Base-by-base conservation (phyloP, 2,797 vertebrate genomes). In the Darevskia mixta region DNA sequence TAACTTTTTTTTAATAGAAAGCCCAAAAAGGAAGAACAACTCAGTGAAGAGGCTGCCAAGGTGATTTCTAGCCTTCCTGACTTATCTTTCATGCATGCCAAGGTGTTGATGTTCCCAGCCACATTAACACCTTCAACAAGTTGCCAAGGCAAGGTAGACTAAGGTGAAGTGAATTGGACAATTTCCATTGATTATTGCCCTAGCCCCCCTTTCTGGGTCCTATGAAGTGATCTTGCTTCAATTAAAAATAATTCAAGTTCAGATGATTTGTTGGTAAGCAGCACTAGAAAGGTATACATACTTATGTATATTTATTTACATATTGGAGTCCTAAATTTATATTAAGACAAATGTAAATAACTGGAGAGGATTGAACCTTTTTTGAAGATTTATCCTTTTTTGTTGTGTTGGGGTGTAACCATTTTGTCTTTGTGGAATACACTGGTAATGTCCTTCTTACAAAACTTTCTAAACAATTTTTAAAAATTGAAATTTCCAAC, bases 21-120 rank as follows among this genome's bases (percentile, higher is more conserved):
- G 92, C 97, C 96, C 78, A 97, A 96, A 92, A 97, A 94, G 94
- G 97, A 98, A 82, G 97, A 98, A 79, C 96, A 98, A 85, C 96
- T 98, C 76, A 98, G 98, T 93, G 96, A 96, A 84, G 98, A 98
- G 95, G 98, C 98, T 75, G 88, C 88, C 92, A 96, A 95, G 94
- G 96, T 98, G 95, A 98, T 98, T 29, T 94, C 96, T 93, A 96
- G 94, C 95, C 98, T 99, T 91, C 98, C 98, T 38, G 95, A 98
- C 94, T 93, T 99, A 90, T 98, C 98, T 43, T 99, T 99, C 97
- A 99, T 98, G 98, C 97, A 96, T 93, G 97, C 98, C 95, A 98
- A 97, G 96, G 97, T 98, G 96, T 96, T 99, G 95, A 99, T 99
- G 98, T 99, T 99, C 95, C 98, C 98, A 29, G 96, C 97, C 92